Base-by-base conservation (phyloP, 2,888 invertebrate species). In the Mythimna lalbum region DNA sequence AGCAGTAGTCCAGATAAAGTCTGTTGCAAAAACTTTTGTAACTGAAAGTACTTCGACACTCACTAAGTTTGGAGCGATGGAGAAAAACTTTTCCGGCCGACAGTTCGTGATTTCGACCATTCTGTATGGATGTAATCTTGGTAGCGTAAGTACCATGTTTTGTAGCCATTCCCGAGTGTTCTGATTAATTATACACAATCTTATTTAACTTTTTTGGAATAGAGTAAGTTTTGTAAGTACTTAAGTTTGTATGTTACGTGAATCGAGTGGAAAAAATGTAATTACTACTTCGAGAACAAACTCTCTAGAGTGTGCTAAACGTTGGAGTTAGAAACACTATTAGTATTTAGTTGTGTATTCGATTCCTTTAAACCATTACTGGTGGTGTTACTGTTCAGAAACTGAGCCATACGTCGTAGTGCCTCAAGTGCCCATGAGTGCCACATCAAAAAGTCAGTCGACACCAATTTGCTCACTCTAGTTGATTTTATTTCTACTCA, bases 11-110 rank as follows among this genome's bases (percentile, higher is more conserved):
- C 57, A 76, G 78, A 84, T 84, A 82, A 82, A 82, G 67, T 78
- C 63, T 60, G 53, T 53, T 66, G 64, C 56, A 63, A 73, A 56
- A 63, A 71, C 62, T 78, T 78, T 78, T 80, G 49, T 71, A 63
- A 73, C 73, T 69, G 49, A 82, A 79, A 73, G 85, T 82, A 82
- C 75, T 82, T 82, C 81, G 72, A 62, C 67, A 84, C 84, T 81
- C 63, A 47, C 66, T 53, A 78, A 84, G 76, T 82, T 82, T 47
- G 47, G 52, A 73, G 70, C 49, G 67, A 69, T 67, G 79, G 56
- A 57, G 63, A 63, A 79, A 82, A 80, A 82, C 67, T 84, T 82
- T 82, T 66, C 33, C 68, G 33, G 31, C 59, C 64, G 65, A 78
- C 53, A 78, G 73, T 76, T 70, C 56, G 68, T 73, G 82, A 84